Conservation (phyloP, 1,140 invertebrate species). For the Papilio helenus region DNA sequence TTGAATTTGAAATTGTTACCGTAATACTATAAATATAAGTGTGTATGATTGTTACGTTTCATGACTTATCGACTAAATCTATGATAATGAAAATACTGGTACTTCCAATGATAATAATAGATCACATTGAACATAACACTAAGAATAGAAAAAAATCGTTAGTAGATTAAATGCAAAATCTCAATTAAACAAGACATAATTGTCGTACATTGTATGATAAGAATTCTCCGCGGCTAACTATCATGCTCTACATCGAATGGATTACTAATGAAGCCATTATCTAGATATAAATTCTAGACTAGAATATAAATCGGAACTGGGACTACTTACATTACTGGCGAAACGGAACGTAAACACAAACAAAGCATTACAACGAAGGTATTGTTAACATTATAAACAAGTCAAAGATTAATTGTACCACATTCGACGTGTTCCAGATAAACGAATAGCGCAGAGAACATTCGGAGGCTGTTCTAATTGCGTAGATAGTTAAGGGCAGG, state of each 20-base stretch:
- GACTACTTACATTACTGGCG: not conserved
- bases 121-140: not conserved
- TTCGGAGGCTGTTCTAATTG: slow-evolving; percentile 37
- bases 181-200: not conserved
- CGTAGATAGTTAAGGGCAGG: slow-evolving; percentile 61
- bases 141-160: not conserved
- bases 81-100: no score
- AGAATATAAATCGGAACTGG: slow-evolving; percentile 15
- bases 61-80: no score
- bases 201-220: not conserved
- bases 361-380: slow-evolving; percentile 18
- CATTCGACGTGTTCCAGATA: slow-evolving; percentile 30
- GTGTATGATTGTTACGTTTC: no score
- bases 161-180: not conserved
- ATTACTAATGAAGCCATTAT: slow-evolving; percentile 30
- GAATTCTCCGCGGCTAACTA: slow-evolving; percentile 1
- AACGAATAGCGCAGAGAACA: slow-evolving; percentile 15
- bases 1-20: not conserved
- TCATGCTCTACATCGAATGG: slow-evolving; percentile 15
- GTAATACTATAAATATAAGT: not conserved
- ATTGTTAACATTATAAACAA: slow-evolving; percentile 25
- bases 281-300: slow-evolving; percentile 5
- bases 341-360: slow-evolving; percentile 16
- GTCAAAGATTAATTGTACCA: slow-evolving; percentile 20
- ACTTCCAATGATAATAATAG: no score